Conservation (phyloP, 2,888 invertebrate genomes). For the Erynnis tages region DNA sequence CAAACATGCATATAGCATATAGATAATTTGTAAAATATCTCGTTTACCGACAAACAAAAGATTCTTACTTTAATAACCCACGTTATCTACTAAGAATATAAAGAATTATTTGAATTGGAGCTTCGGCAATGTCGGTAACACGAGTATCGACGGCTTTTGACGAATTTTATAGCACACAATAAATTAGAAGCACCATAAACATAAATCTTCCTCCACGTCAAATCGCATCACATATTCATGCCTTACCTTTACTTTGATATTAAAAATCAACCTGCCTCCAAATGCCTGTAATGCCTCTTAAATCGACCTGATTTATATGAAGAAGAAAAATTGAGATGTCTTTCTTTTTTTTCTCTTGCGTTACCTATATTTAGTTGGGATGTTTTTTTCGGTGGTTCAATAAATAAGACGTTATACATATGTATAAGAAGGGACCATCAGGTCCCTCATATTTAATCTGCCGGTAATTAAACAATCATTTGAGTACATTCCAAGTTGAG, state of each 20-base stretch:
- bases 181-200: conserved; percentile 74
- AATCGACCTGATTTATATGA: conserved; percentile 28
- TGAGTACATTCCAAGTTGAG: no score
- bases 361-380: neutral
- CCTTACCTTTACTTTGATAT: conserved; percentile 55
- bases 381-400: no score
- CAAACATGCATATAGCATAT: no score
- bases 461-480: no score
- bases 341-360: no score
- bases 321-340: conserved; percentile 18
- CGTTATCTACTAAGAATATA: neutral
- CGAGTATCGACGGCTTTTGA: conserved; percentile 60
- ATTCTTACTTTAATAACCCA: neutral
- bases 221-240: conserved; percentile 73
- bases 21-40: no score
- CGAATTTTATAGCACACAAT: conserved; percentile 65
- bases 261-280: conserved; percentile 53
- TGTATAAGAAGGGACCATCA: no score
- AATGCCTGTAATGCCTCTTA: no score
- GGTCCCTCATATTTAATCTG: no score
- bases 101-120: conserved; percentile 2
- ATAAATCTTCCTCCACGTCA: conserved; percentile 73
- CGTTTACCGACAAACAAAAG: neutral
- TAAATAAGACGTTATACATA: no score
- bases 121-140: conserved; percentile 41